These are phyloP conservation scores for Ailurus styani DNA, from an alignment of 2,113 vertebrate genomes.

Conservation along the genomic window DNA sequence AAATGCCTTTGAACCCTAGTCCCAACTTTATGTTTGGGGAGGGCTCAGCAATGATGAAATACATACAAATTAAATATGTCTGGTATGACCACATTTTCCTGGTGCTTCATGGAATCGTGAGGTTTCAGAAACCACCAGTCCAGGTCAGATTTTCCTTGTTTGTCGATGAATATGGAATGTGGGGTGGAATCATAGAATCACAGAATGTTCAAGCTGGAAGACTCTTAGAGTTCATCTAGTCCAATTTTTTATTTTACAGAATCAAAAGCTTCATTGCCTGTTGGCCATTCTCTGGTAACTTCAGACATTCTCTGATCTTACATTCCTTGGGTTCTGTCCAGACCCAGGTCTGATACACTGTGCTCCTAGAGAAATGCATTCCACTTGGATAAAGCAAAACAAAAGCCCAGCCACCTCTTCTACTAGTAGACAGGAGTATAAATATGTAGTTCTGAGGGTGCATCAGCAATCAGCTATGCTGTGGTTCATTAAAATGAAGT, in stretches of 20 bases:
- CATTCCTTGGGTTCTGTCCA: conserved; percentile 71
- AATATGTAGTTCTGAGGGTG: conserved; percentile 20
- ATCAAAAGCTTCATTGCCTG: conserved; percentile 58
- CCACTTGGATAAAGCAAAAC: conserved; percentile 69
- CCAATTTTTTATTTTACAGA: conserved; percentile 59
- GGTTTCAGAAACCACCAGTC: conserved; percentile 59
- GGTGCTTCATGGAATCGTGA: conserved; percentile 51
- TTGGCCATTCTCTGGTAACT: conserved; percentile 63
- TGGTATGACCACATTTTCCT: conserved; percentile 60
- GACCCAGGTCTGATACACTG: conserved; percentile 63
- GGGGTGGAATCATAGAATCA: conserved; percentile 52
- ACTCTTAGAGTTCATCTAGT: conserved; percentile 17
- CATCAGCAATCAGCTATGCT: conserved; percentile 48
- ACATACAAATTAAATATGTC: conserved; percentile 56
- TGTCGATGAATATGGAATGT: conserved; percentile 65
- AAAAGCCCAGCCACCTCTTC: conserved; percentile 60
- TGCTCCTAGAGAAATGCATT: conserved; percentile 65
- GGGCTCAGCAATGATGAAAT: conserved; percentile 46
- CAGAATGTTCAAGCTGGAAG: conserved; percentile 56
- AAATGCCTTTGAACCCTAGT: neutral
- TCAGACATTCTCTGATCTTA: conserved; percentile 68
- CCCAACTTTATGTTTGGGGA: conserved; percentile 20
- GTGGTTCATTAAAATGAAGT: conserved; percentile 41
- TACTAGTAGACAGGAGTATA: conserved; percentile 50
- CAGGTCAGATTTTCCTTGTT: conserved; percentile 65